phyloP scores from a whole-genome alignment of 2,797 vertebrate species.

The Lepilemur septentrionalis region DNA sequence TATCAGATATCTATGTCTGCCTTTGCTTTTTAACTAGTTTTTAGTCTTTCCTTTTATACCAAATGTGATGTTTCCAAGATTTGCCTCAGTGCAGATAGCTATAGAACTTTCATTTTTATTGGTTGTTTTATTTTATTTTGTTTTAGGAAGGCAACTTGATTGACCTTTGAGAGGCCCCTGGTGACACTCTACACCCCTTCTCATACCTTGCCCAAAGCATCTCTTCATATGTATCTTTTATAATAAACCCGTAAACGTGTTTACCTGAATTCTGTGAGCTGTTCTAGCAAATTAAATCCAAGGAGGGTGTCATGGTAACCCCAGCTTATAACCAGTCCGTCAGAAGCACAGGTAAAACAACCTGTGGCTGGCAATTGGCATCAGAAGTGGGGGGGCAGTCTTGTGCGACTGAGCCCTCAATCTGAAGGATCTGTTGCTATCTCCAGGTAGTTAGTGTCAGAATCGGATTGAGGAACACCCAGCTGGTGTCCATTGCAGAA shows the following conservation, averaged over 20 bases:
- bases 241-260: neutral
- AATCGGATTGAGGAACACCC: neutral
- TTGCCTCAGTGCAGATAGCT: neutral
- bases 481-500: neutral
- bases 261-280: neutral
- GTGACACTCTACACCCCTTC: neutral
- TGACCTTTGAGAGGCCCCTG: neutral
- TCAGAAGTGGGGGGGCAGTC: neutral
- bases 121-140: neutral
- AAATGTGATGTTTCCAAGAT: neutral
- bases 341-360: neutral
- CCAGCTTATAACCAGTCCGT: neutral
- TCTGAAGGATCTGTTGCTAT: neutral
- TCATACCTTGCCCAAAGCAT: neutral
- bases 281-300: neutral
- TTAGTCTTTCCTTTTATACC: neutral
- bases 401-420: neutral
- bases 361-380: neutral
- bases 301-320: neutral
- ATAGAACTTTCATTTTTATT: neutral
- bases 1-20: neutral
- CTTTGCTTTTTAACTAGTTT: slow-evolving; percentile 7
- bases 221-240: neutral
- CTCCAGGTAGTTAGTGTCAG: neutral
- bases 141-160: neutral